Evolutionary conservation across 1,140 invertebrate genomes (phyloP), one percentile per base, ranked within the genome.

Genomic region (Caenorhabditis remanei): DNA sequence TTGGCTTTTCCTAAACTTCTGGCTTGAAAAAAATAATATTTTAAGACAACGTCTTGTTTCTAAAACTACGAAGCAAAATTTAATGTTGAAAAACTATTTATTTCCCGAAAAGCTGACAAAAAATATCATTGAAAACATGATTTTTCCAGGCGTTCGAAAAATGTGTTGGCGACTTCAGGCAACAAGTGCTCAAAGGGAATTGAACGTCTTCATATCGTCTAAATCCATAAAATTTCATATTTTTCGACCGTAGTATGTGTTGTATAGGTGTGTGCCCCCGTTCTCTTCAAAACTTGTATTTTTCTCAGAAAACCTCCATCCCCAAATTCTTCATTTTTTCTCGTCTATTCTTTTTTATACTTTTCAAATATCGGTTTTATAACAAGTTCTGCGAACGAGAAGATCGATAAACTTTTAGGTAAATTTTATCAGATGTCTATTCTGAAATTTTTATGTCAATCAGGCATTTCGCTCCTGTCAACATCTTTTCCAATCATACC

Each of bases 101-200:
- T n/a, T n/a, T n/a, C n/a, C n/a, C n/a, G n/a, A n/a, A 32, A 32
- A 32, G 2, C 32, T 32, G 32, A 32, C 1, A 32, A 32, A 32
- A 32, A 0, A 32, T 32, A 1, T 32, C 32, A 2, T 32, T 32
- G 1, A 32, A 32, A 32, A 32, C 32, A 1, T 32, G 2, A 32
- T 50, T 40, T 63, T 79, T 79, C 14, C 46, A 79, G 71, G 71
- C 61, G 0, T 87, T 56, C 79, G 86, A 87, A n/a, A 56, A 83
- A 32, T 87, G 86, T 55, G 86, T 83, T 16, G 86, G 55, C 56
- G 75, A 87, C 14, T 87, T 87, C 86, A 71, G 86, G 14, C 61
- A 65, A 32, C 75, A 87, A 84, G 86, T 87, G 53, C 86, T 87
- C 75, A 83, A 87, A 16, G 86, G 86, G 61, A 65, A 87, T 55